These are phyloP conservation scores for Dermochelys coriacea DNA, from an alignment of 2,797 vertebrate genomes.

Conservation along the genomic window DNA sequence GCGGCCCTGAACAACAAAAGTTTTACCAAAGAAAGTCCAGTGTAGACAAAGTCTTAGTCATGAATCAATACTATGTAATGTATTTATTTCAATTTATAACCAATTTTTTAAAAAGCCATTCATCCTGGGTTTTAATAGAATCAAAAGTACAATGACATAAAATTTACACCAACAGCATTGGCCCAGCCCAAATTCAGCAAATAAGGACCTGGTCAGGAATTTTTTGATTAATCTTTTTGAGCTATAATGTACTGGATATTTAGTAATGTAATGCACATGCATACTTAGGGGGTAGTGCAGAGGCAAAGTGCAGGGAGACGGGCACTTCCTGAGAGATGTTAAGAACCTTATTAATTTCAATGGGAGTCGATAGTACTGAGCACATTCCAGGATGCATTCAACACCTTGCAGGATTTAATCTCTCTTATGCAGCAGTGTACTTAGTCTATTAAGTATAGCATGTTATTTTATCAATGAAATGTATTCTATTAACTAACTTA, in stretches of 20 bases:
- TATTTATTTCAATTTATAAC: background rate
- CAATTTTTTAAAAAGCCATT: background rate
- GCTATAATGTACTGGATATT: background rate
- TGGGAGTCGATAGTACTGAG: background rate
- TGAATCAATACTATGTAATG: background rate
- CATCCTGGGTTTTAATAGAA: background rate
- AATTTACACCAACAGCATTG: background rate
- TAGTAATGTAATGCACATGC: accelerated
- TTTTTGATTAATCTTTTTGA: background rate
- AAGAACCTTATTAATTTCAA: background rate
- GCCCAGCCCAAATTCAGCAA: background rate
- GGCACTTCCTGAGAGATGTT: background rate
- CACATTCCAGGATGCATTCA: background rate
- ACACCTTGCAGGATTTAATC: background rate
- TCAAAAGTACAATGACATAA: background rate
- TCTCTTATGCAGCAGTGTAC: background rate
- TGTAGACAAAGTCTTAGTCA: too few species aligned
- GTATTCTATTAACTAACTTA: background rate
- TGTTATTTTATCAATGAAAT: background rate
- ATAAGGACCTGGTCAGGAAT: background rate
- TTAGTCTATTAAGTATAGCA: background rate
- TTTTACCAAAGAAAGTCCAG: too few species aligned
- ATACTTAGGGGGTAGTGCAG: background rate
- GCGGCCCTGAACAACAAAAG: too few species aligned
- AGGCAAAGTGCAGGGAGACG: accelerated